These are phyloP conservation scores for Ochotona curzoniae DNA, from an alignment of 2,113 vertebrate species.

Conservation along the genomic window DNA sequence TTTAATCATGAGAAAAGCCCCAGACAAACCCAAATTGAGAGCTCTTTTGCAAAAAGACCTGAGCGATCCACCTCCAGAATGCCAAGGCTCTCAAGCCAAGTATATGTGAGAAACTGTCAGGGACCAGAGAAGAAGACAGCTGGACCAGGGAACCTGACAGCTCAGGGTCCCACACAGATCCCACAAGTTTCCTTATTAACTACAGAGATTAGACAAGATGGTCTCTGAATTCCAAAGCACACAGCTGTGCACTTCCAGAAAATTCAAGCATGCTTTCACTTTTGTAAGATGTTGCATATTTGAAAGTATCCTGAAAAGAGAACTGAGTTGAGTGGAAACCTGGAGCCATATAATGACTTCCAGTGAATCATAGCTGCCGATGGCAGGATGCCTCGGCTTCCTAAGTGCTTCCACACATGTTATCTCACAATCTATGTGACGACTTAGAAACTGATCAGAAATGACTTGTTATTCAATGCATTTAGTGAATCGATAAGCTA, in stretches of 20 bases:
- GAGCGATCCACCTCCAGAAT: too few relatives aligned
- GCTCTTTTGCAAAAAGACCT: too few relatives aligned
- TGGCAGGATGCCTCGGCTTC: background rate
- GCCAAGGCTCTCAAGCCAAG: too few relatives aligned
- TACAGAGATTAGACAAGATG: background rate
- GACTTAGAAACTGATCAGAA: background rate
- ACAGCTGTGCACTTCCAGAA: background rate
- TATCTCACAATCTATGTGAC: background rate
- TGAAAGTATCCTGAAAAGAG: background rate
- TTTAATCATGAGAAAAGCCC: too few relatives aligned
- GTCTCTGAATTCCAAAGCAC: background rate
- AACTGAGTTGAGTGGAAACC: background rate
- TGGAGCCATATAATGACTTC: background rate
- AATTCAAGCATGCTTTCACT: background rate
- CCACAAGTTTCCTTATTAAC: background rate
- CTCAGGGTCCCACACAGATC: background rate
- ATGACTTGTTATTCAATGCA: background rate
- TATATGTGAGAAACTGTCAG: too few relatives aligned
- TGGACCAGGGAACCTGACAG: too few relatives aligned
- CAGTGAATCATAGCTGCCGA: background rate
- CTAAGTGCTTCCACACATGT: background rate
- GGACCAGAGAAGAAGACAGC: too few relatives aligned
- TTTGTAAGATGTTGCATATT: background rate
- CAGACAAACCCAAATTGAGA: too few relatives aligned
- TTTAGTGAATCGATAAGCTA: background rate